Base-by-base conservation (phyloP, 2,888 invertebrate species). In the Oeneis ivallda region DNA sequence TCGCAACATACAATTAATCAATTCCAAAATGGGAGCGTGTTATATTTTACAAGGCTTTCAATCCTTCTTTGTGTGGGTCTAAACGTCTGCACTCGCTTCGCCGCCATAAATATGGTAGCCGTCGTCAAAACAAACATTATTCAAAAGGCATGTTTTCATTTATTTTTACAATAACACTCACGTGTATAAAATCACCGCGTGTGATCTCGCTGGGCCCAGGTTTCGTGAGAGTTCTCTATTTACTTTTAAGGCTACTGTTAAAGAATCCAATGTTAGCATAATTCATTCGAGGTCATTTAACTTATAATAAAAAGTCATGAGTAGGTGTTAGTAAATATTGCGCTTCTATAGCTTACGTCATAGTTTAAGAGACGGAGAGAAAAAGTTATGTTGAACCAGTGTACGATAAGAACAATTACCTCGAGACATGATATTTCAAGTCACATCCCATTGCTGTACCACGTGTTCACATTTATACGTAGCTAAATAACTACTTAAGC, bases 51-150 rank as follows among this genome's bases (percentile, higher is more conserved):
- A 62, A 45, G 83, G 78, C 77, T 80, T 75, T 89, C 86, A 88
- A 88, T 87, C 84, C 82, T 81, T 80, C 89, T 86, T 87, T 86
- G 91, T 89, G 92, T 91, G 91, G 90, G 90, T 89, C 90, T 80
- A 79, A 81, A 78, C 79, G 84, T 85, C 85, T 82, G 81, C 86
- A 84, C 83, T 79, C 77, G 75, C 72, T 77, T 74, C 74, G 70
- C 72, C 77, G 76, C 76, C 77, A 77, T 83, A 82, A 86, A 87
- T 85, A 83, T 84, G 80, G 82, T 81, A 79, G 82, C 80, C 75
- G 76, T 76, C 79, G 86, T 84, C 87, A 87, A 86, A 92, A 89
- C 85, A 92, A 90, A 89, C 86, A 86, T 87, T 80, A 86, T 85
- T 86, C 84, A 84, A 83, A 86, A 85, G 78, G 77, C 74, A 79